Evolutionary conservation across 2,113 vertebrate genomes (phyloP).

Genomic region (Carassius carassius): DNA sequence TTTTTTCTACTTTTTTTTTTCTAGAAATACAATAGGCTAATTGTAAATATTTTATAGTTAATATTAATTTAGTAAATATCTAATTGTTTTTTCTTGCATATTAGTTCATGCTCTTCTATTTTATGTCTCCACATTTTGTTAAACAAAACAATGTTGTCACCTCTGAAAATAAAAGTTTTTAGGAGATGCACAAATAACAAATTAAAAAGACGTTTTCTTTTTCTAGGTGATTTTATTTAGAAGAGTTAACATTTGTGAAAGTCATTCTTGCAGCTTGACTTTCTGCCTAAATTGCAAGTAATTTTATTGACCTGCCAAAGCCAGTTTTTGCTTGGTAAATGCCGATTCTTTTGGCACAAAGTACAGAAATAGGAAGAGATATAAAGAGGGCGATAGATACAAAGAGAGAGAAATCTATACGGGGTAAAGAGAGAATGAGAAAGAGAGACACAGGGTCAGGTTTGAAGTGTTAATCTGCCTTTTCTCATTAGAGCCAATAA

Average conservation of each 20-base stretch:
- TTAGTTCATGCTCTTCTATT: neutral
- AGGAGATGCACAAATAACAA: neutral
- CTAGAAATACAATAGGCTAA: neutral
- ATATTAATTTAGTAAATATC: neutral
- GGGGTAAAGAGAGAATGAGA: neutral
- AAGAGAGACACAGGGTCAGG: conserved; percentile 30
- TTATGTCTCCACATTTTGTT: neutral
- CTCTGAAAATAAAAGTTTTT: neutral
- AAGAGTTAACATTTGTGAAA: neutral
- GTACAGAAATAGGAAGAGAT: neutral
- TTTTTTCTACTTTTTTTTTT: neutral
- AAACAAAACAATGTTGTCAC: neutral
- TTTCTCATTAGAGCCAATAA: conserved; percentile 37
- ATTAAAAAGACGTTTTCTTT: neutral
- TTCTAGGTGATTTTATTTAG: neutral
- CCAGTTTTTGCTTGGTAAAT: neutral
- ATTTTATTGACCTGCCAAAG: neutral
- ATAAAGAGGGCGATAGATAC: neutral
- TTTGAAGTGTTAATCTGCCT: conserved; percentile 48
- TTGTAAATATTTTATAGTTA: neutral
- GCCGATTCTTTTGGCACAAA: neutral
- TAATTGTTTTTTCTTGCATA: neutral
- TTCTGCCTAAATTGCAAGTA: neutral
- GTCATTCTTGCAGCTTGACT: neutral
- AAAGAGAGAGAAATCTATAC: neutral